Evolutionary conservation across 1,140 invertebrate genomes (phyloP).

Genomic region (Berghia stephanieae): DNA sequence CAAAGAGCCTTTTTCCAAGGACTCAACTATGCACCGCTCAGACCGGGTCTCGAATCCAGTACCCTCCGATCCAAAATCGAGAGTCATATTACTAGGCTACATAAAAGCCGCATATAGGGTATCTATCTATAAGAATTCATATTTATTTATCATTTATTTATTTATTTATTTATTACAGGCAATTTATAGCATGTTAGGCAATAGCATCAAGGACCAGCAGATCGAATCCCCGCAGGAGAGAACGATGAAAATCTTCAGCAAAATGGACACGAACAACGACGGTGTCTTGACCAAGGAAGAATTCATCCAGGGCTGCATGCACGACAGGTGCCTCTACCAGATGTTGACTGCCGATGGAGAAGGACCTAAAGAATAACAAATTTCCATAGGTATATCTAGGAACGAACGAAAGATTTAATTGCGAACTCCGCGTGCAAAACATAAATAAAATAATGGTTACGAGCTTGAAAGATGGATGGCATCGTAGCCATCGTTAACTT

Average conservation of each 20-base stretch:
- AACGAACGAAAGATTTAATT: background rate
- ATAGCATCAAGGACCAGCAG: constrained; percentile 69
- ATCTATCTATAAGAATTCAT: too few species aligned
- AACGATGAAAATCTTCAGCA: constrained; percentile 98
- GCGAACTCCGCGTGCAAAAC: background rate
- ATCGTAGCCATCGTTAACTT: too few species aligned
- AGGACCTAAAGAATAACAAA: constrained; percentile 31
- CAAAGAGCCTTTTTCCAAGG: too few species aligned
- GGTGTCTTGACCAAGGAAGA: constrained; percentile 97
- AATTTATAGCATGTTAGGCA: constrained; percentile 98
- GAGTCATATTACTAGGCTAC: too few species aligned
- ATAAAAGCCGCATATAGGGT: too few species aligned
- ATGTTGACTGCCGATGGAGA: constrained; percentile 61
- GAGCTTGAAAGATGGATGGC: background rate
- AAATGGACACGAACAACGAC: constrained; percentile 99
- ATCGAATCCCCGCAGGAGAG: constrained; percentile 83
- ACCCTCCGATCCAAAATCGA: too few species aligned
- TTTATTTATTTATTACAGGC: too few species aligned
- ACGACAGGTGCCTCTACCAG: constrained; percentile 91
- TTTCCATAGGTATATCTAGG: background rate
- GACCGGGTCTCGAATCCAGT: too few species aligned
- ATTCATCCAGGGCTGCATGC: constrained; percentile 97
- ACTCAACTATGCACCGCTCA: too few species aligned
- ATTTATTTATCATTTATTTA: too few species aligned
- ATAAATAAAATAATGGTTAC: background rate